Base-by-base conservation (phyloP, 2,888 invertebrate genomes). In the Fabriciana adippe region DNA sequence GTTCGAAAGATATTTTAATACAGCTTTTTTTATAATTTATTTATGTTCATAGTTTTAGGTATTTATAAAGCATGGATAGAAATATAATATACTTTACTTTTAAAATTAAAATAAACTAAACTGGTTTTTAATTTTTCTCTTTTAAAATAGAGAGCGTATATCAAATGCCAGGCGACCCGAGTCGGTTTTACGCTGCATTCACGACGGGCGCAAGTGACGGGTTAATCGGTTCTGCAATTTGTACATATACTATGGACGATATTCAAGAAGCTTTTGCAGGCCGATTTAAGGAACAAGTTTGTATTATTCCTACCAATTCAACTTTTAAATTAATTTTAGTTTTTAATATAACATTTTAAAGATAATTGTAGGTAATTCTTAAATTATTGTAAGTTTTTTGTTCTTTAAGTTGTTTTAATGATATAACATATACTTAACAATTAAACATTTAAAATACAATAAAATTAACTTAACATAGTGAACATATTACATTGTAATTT, bases 191-290 rank as follows among this genome's bases (percentile, higher is more conserved):
- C 82, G 95, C 95, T 50, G 93, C 95, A 14, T 95, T 96, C 82
- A 95, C 95, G 61, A 95, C 95, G 6, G 93, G 93, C 4, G 94
- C 94, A 31, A 94, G 94, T 74, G 95, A 95, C 74, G 95, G 95
- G 5, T 91, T 95, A 66, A 94, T 94, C 67, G 95, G 96, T 3
- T 95, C 95, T 0, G 96, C 96, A 51, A 94, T 96, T 73, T 96
- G 96, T 84, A 94, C 94, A 18, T 96, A 94, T 85, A 93, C 93
- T 35, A 92, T 95, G 84, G 93, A 93, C 18, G 93, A 94, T 67
- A 95, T 96, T 73, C 94, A 95, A 78, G 93, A 93, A 66, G 93
- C 93, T 21, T 95, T 96, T 79, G 93, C 94, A 70, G 96, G 96
- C 15, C 90, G 94, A 70, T 96, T 96, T 83, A 95, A 95, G 80